Base-by-base conservation (phyloP, 2,797 vertebrate genomes). In the Eidolon dupreanum region DNA sequence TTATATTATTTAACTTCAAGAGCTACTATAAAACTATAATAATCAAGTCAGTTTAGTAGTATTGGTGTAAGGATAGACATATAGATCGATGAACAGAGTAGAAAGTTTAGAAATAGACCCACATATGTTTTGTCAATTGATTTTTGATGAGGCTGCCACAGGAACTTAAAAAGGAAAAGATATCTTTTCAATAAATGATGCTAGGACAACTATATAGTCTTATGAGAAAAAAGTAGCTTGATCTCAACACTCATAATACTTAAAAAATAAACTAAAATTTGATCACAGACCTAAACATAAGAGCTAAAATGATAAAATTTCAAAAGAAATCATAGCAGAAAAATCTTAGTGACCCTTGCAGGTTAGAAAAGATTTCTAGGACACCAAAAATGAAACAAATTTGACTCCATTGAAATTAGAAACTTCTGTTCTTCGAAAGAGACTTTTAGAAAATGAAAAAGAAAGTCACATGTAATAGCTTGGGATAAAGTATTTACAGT, bases 381-480 rank as follows among this genome's bases (percentile, higher is more conserved):
- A 78, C 49, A 73, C 31, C 10, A 73, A 49, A 79, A 85, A 84
- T 71, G 5, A 95, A 89, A 81, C 31, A 59, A 71, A 84, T 75
- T 82, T 83, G 51, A 86, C 49, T 68, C 12, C 38, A 13, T 6
- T 66, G 74, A 73, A 91, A 86, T 73, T 55, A 46, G 74, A 94
- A 83, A 43, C 31, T 43, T 86, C 66, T 49, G 4, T 49, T 95
- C 31, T 83, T 95, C 46, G 36, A 96, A 95, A 61, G 41, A 87
- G 31, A 43, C 26, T 74, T 95, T 68, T 61, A 71, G 85, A 83
- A 97, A 95, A 66, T 6, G 65, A 83, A 91, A 85, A 90, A 59
- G 17, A 66, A 82, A 93, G 53, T 73, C 68, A 63, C 2, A 59
- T 8, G 36, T n/a, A 31, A 41, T 19, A 86, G 55, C 26, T 41